Conservation (phyloP, 2,888 invertebrate genomes). For the Boloria selene region DNA sequence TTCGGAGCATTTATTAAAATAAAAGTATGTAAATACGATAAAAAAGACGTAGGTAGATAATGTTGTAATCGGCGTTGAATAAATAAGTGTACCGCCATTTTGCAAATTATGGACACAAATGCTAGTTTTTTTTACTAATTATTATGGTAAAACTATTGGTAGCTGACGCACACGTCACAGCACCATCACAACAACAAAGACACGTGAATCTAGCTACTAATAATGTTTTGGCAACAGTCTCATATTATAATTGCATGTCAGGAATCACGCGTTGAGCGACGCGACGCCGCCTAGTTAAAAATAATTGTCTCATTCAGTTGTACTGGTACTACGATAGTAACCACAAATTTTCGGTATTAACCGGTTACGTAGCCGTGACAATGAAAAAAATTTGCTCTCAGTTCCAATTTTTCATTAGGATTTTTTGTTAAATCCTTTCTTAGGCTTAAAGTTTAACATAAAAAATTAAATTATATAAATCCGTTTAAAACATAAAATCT, state of each 20-base stretch:
- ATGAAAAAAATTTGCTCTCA: constrained; percentile 49
- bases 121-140: neutral
- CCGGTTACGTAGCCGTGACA: constrained; percentile 68
- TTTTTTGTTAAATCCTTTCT: neutral
- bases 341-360: constrained; percentile 72
- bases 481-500: too few relatives aligned
- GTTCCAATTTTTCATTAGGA: constrained; percentile 16
- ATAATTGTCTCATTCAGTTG: constrained; percentile 78
- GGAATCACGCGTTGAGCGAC: constrained; percentile 55
- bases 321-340: constrained; percentile 74
- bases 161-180: constrained; percentile 32
- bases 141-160: constrained; percentile 7
- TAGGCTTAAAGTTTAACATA: too few relatives aligned
- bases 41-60: too few relatives aligned
- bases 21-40: neutral
- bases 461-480: too few relatives aligned
- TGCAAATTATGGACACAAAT: neutral
- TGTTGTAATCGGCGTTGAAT: neutral
- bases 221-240: constrained; percentile 66
- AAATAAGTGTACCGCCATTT: neutral
- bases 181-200: constrained; percentile 43
- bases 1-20: neutral
- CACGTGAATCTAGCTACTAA: constrained; percentile 46
- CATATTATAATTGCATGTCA: constrained; percentile 46
- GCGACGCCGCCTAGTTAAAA: constrained; percentile 66